Conservation (phyloP, 2,888 invertebrate species). For the Pollenia griseotomentosa region DNA sequence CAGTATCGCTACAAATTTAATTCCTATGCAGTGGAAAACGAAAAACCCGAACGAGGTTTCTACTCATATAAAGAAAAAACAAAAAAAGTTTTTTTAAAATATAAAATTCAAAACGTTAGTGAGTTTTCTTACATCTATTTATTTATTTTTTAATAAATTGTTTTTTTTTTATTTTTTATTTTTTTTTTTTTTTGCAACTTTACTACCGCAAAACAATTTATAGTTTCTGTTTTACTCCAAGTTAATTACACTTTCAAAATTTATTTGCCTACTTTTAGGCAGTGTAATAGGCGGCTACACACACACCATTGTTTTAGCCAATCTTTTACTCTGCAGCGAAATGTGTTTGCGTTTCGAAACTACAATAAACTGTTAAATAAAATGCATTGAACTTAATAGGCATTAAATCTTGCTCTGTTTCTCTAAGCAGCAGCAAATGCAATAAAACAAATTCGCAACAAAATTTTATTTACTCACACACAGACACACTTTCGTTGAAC, state of each 20-base stretch:
- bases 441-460: conserved; percentile 17
- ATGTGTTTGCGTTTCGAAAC: neutral
- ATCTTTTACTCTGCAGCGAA: neutral
- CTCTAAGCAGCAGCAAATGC: conserved; percentile 3
- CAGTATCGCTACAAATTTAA: too few relatives aligned
- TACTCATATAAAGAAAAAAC: too few relatives aligned
- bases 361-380: conserved; percentile 33
- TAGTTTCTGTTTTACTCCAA: neutral
- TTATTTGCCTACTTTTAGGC: conserved; percentile 56
- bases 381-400: conserved; percentile 56
- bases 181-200: neutral
- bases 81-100: too few relatives aligned
- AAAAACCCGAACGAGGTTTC: too few relatives aligned
- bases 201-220: conserved; percentile 7
- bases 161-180: neutral
- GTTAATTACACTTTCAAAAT: conserved; percentile 14
- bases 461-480: conserved; percentile 25
- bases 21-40: too few relatives aligned
- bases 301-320: too few relatives aligned
- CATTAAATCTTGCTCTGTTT: conserved; percentile 65
- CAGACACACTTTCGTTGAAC: neutral
- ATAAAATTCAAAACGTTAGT: too few relatives aligned
- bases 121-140: neutral
- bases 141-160: neutral
- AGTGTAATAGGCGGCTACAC: neutral